Percentiles rank a stretch among this genome's conserved stretches.
These are phyloP conservation scores for Dendrolimus pini DNA, from an alignment of 2,888 invertebrate species.

Conservation along the genomic window DNA sequence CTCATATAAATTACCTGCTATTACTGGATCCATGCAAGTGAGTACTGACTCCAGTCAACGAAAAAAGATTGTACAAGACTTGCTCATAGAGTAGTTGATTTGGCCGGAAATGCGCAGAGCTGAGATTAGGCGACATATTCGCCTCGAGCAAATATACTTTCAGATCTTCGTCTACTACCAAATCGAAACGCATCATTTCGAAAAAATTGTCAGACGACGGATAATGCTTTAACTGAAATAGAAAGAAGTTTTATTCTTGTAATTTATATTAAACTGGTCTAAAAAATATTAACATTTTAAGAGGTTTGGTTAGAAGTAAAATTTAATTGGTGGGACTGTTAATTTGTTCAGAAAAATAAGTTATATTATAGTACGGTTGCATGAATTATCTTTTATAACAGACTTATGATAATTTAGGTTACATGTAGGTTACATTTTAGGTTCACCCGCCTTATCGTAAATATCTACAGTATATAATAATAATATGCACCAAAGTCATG, in stretches of 20 bases:
- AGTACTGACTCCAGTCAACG: conserved; percentile 84
- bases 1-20: conserved; percentile 4
- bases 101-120: conserved; percentile 93
- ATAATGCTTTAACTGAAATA: conserved; percentile 56
- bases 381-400: too few relatives aligned
- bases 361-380: too few relatives aligned
- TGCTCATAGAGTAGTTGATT: conserved; percentile 95
- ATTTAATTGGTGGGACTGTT: too few relatives aligned
- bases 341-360: too few relatives aligned
- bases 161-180: conserved; percentile 91
- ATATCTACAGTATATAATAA: too few relatives aligned
- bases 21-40: conserved; percentile 19
- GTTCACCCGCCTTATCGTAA: too few relatives aligned
- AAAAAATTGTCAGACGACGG: conserved; percentile 85
- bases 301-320: too few relatives aligned
- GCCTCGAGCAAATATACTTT: conserved; percentile 95
- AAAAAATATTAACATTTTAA: too few relatives aligned
- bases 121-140: conserved; percentile 98
- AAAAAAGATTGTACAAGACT: conserved; percentile 89
- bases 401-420: too few relatives aligned
- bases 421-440: too few relatives aligned
- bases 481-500: too few relatives aligned
- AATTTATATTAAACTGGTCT: not conserved
- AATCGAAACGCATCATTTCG: conserved; percentile 96
- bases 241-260: not conserved